These are phyloP conservation scores for Eulemur rufifrons DNA, from an alignment of 2,113 vertebrate species.

Conservation along the genomic window DNA sequence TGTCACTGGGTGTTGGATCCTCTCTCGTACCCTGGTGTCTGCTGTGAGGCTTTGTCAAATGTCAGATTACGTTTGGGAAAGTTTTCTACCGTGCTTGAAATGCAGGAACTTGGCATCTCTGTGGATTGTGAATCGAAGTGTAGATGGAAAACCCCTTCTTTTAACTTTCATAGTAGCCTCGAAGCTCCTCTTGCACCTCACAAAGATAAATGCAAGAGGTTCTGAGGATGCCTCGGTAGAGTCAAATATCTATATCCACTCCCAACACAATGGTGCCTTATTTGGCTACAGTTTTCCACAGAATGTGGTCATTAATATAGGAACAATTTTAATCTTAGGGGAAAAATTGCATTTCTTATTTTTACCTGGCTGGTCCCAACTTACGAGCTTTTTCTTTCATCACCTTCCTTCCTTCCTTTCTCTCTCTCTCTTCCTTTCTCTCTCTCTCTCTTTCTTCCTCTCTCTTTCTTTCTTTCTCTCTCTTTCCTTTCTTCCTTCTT, in stretches of 20 bases:
- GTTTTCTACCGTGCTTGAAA: slow-evolving; percentile 44
- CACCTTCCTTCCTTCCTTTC: no score
- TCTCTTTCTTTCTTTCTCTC: no score
- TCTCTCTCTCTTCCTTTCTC: no score
- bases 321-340: not conserved
- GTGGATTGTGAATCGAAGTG: slow-evolving; percentile 36
- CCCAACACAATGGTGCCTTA: not conserved
- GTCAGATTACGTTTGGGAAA: not conserved
- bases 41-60: not conserved
- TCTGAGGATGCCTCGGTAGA: not conserved
- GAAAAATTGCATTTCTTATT: not conserved
- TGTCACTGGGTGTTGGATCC: no score
- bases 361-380: not conserved
- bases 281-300: not conserved
- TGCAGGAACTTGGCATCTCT: slow-evolving; percentile 68
- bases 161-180: not conserved
- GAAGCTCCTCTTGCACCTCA: accelerated
- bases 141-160: slow-evolving; percentile 55
- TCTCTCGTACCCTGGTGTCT: not conserved
- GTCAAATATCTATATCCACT: not conserved
- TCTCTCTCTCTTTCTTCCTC: no score
- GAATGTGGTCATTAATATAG: not conserved
- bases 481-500: no score
- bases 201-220: not conserved
- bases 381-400: not conserved